Percentiles rank a stretch among this genome's conserved stretches.
Conservation (phyloP, 35 echinoderm and acorn worm genomes). For the Antedon bifida region DNA sequence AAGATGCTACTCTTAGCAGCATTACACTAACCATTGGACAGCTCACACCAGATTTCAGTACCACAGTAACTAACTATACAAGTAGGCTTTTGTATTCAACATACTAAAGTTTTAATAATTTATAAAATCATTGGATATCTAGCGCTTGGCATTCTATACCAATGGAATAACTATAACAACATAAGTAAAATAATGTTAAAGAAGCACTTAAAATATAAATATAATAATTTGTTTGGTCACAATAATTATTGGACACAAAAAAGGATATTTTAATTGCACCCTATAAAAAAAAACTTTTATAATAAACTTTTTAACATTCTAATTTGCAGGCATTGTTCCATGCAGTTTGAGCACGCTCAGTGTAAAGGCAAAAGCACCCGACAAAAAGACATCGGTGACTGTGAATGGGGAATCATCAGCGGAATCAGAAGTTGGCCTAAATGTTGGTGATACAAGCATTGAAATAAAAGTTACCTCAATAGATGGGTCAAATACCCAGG, state of each 20-base stretch:
- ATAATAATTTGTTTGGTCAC: no score
- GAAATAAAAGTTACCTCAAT: conserved; percentile 78
- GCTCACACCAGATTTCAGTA: conserved; percentile 53
- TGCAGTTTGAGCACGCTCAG: conserved; percentile 31
- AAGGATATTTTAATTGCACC: no score
- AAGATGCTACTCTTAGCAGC: conserved; percentile 58
- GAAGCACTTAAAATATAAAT: no score
- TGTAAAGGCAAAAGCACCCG: conserved; percentile 55
- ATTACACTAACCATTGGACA: conserved; percentile 45
- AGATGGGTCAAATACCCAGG: conserved; percentile 78
- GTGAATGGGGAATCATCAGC: conserved; percentile 61
- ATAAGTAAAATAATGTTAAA: no score
- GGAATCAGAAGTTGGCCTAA: conserved; percentile 53
- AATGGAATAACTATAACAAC: no score
- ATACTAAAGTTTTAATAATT: no score
- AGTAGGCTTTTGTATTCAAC: conserved; percentile 37
- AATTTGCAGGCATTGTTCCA: conserved; percentile 57
- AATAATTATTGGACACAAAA: no score
- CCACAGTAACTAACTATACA: conserved; percentile 27
- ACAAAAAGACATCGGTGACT: conserved; percentile 80
- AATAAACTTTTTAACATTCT: no score
- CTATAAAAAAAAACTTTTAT: no score
- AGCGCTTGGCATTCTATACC: no score
- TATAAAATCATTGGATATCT: no score
- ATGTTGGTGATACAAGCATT: conserved; percentile 58